These are phyloP conservation scores for Orchesellides sinensis DNA, from an alignment of 2,888 invertebrate genomes.

Conservation along the genomic window DNA sequence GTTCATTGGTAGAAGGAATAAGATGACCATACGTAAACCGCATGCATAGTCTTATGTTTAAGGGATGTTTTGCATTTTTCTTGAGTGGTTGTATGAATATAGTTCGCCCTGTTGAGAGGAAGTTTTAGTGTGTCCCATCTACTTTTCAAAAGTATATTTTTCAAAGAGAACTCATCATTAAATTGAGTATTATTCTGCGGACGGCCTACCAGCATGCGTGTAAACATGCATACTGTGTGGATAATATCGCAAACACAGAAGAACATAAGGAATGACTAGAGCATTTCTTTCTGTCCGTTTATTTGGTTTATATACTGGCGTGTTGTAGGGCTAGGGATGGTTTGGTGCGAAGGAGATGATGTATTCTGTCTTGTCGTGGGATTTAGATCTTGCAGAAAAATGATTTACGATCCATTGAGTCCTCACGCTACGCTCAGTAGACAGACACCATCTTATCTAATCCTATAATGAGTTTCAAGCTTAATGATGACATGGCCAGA, in stretches of 20 bases:
- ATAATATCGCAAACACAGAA: background rate
- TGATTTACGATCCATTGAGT: conserved; percentile 66
- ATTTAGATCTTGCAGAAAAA: conserved; percentile 59
- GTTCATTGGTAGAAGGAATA: background rate
- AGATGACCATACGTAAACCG: conserved; percentile 42
- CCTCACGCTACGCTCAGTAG: conserved; percentile 38
- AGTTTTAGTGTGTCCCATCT: background rate
- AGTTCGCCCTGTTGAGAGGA: background rate
- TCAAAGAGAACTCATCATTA: background rate
- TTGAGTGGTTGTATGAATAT: no score
- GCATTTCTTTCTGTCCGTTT: conserved; percentile 47
- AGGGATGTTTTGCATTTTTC: conserved; percentile 13
- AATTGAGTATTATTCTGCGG: background rate
- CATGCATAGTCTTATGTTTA: conserved; percentile 11
- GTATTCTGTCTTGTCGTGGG: conserved; percentile 56
- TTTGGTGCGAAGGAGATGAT: conserved; percentile 36
- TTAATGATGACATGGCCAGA: conserved; percentile 54
- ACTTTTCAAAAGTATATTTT: background rate
- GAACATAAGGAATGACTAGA: conserved; percentile 28
- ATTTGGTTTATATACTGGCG: conserved; percentile 17
- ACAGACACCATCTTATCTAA: conserved; percentile 45
- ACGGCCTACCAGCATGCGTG: background rate
- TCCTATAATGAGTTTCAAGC: conserved; percentile 58
- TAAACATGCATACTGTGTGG: background rate
- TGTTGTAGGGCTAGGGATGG: conserved; percentile 4